These are phyloP conservation scores for Meloidogyne hapla DNA, from an alignment of 1,140 invertebrate genomes.

Conservation along the genomic window DNA sequence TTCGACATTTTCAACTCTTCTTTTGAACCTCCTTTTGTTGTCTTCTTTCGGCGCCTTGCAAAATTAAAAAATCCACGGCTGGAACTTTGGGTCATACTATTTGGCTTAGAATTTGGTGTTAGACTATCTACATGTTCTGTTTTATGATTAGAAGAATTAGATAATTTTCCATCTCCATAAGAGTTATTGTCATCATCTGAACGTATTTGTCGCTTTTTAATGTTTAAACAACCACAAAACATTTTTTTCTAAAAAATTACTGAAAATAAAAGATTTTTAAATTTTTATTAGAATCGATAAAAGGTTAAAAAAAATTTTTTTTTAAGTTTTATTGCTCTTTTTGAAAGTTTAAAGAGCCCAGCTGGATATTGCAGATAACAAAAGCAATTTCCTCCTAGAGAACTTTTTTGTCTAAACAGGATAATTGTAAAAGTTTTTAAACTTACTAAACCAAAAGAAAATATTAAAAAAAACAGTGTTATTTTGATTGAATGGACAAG, in stretches of 20 bases:
- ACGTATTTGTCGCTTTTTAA: constrained; percentile 9
- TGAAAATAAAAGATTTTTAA: background rate
- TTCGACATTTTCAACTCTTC: background rate
- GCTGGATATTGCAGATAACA: background rate
- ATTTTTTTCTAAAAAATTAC: background rate
- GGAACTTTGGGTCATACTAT: background rate
- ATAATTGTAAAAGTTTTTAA: no score
- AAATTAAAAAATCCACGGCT: background rate
- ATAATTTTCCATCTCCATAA: background rate
- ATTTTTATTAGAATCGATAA: background rate
- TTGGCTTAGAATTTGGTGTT: background rate
- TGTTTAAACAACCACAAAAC: background rate
- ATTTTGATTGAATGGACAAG: no score
- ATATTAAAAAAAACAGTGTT: no score
- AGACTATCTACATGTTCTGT: background rate
- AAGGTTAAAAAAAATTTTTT: no score
- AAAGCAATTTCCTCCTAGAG: background rate
- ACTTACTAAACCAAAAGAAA: no score
- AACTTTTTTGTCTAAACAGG: background rate
- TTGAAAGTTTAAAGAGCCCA: background rate
- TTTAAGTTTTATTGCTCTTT: background rate
- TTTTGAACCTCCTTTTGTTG: background rate
- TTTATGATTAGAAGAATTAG: background rate
- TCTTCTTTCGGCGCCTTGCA: background rate
- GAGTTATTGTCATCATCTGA: background rate